These are phyloP conservation scores for Sussaba pulchella DNA, from an alignment of 2,888 invertebrate species.

Conservation along the genomic window DNA sequence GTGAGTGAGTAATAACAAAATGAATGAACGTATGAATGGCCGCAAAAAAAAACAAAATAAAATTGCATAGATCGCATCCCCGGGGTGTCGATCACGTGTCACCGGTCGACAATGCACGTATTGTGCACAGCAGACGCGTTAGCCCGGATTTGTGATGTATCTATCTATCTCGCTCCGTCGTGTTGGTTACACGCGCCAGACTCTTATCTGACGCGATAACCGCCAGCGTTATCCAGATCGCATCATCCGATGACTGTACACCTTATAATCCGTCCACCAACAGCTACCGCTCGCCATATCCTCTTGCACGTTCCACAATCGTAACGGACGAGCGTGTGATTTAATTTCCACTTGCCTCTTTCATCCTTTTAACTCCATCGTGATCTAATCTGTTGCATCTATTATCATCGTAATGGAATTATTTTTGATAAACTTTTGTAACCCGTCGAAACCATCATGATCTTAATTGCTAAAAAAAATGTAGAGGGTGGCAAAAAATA, in stretches of 20 bases:
- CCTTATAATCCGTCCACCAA: conserved; percentile 25
- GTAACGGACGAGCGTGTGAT: background rate
- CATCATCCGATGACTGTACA: conserved; percentile 72
- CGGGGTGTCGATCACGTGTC: conserved; percentile 77
- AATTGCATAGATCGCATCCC: conserved; percentile 61
- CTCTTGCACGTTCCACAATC: background rate
- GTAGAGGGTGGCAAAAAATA: too few species aligned
- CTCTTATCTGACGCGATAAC: conserved; percentile 75
- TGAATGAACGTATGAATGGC: conserved; percentile 53
- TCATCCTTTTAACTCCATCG: background rate
- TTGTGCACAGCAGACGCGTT: conserved; percentile 67
- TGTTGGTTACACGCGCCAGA: conserved; percentile 37
- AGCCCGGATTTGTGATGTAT: conserved; percentile 74
- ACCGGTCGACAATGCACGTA: conserved; percentile 75
- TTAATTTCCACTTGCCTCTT: conserved; percentile 14
- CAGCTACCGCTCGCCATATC: conserved; percentile 16
- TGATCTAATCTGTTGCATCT: background rate
- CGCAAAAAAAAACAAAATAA: conserved; percentile 43
- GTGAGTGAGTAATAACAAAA: conserved; percentile 59
- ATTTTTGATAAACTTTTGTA: too few species aligned
- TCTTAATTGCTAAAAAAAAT: too few species aligned
- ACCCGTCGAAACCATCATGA: background rate
- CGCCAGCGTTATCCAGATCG: conserved; percentile 74
- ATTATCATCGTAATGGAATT: too few species aligned
- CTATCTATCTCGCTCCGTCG: conserved; percentile 61